Percentiles rank a stretch among this genome's conserved stretches.
Evolutionary conservation across 2,113 vertebrate genomes (phyloP).

Genomic region (Electrona antarctica): DNA sequence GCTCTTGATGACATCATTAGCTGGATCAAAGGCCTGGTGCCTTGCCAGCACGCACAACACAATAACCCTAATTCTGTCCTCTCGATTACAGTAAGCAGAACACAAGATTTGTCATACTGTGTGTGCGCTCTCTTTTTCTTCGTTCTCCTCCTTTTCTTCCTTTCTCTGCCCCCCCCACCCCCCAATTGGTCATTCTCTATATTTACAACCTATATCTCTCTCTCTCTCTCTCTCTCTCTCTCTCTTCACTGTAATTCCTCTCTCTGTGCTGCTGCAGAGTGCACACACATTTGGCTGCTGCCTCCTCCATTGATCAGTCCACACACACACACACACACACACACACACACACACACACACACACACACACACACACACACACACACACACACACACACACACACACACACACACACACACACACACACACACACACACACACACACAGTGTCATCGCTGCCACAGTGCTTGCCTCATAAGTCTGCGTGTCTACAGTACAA

Average conservation of each 20-base stretch:
- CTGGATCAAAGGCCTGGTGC: slow-evolving; percentile 38
- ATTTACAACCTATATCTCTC: background rate
- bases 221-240: background rate
- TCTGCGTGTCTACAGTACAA: slow-evolving; percentile 1
- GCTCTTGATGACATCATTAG: slow-evolving; percentile 49
- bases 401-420: background rate
- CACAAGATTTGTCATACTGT: background rate
- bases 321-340: background rate
- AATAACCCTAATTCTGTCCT: slow-evolving; percentile 17
- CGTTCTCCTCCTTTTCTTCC: background rate
- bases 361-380: background rate
- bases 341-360: background rate
- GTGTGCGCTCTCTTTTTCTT: background rate
- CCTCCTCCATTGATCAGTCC: slow-evolving; percentile 1
- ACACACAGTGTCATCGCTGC: background rate
- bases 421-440: background rate
- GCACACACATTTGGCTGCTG: slow-evolving; percentile 4
- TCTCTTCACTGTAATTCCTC: background rate
- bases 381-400: background rate
- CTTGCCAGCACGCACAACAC: slow-evolving; percentile 18
- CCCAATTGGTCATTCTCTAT: background rate
- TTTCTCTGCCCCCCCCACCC: background rate
- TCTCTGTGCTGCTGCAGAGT: slow-evolving; percentile 1
- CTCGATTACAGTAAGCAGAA: slow-evolving; percentile 7
- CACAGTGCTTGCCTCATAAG: background rate